A percentile compares a stretch with the other conserved stretches of the same genome.
Evolutionary conservation across 2,113 vertebrate genomes (phyloP).

Genomic region (Jacana jacana): DNA sequence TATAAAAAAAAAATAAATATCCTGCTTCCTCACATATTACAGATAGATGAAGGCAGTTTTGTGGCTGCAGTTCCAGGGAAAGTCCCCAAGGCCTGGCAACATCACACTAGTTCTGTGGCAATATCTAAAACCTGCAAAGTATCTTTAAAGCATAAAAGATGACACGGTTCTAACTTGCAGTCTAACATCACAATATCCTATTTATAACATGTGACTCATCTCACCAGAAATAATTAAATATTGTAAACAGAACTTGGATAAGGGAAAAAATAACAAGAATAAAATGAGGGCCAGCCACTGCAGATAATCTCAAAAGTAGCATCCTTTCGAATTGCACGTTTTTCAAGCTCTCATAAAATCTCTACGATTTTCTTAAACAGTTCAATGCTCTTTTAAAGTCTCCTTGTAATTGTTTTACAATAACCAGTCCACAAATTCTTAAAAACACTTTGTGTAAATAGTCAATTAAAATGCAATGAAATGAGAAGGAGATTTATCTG

Average conservation of each 20-base stretch:
- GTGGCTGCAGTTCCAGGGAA: not conserved
- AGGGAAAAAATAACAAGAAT: not conserved
- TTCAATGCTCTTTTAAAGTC: not conserved
- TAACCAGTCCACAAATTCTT: conserved; percentile 7
- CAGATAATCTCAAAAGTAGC: not conserved
- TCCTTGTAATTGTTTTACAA: not conserved
- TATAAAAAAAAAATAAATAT: not conserved
- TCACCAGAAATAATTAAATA: conserved; percentile 28
- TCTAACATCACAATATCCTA: conserved; percentile 52
- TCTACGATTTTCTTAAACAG: not conserved
- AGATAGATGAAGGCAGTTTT: not conserved
- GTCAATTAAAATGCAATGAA: conserved; percentile 44
- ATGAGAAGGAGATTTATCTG: conserved; percentile 31
- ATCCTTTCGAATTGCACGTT: not conserved
- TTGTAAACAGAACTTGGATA: conserved; percentile 45
- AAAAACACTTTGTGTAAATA: not conserved
- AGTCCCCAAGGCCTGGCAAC: not conserved
- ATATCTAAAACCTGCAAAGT: conserved; percentile 1
- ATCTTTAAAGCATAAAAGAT: conserved; percentile 33
- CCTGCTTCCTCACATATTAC: not conserved
- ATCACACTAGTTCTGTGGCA: not conserved
- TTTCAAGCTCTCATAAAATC: not conserved
- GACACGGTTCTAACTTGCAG: conserved; percentile 34
- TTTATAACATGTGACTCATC: conserved; percentile 50
- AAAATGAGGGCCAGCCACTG: not conserved